Evolutionary conservation across 2,797 vertebrate species (phyloP), one percentile per base, ranked within the genome.

Genomic region (Bucorvus abyssinicus): DNA sequence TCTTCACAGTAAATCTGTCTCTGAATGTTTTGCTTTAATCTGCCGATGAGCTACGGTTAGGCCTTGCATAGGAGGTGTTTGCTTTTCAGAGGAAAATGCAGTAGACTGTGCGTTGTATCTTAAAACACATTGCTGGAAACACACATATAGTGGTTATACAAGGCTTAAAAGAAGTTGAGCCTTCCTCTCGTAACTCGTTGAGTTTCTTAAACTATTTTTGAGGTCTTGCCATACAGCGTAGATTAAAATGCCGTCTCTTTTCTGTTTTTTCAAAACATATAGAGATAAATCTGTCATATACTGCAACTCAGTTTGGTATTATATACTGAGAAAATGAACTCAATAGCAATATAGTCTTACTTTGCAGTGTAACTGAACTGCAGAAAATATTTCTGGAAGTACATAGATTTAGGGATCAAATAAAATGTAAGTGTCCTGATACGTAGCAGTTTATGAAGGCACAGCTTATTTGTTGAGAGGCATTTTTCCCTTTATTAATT

Each of bases 401-500:
- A 97, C 68, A 10, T 77, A 97, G 94, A 93, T 95, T 96, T 96
- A 96, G 92, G 85, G 76, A 98, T 96, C 96, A 97, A 98, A 98
- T 98, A 98, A 98, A 98, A 97, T 96, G 95, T 97, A 97, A 97
- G 92, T 96, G 95, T 94, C 76, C 36, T 93, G 96, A 96, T 97
- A 97, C 90, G 94, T 95, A 97, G 94, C 90, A 97, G 94, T 97
- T 98, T 98, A 98, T 97, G 96, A 96, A 96, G 83, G 96, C 84
- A 96, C 96, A 97, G 89, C 56, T 96, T 97, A 93, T 88, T 96
- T 97, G 98, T 97, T 97, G 97, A 97, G 95, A 97, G 93, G 87
- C 94, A 86, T 97, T 98, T 98, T 97, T 95, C 81, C 95, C 96
- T 98, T 97, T 97, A 98, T 98, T 98, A 98, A 97, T 97, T 97